Evolutionary conservation across 1,140 invertebrate species (phyloP).

Genomic region (Drosophila sturtevanti): DNA sequence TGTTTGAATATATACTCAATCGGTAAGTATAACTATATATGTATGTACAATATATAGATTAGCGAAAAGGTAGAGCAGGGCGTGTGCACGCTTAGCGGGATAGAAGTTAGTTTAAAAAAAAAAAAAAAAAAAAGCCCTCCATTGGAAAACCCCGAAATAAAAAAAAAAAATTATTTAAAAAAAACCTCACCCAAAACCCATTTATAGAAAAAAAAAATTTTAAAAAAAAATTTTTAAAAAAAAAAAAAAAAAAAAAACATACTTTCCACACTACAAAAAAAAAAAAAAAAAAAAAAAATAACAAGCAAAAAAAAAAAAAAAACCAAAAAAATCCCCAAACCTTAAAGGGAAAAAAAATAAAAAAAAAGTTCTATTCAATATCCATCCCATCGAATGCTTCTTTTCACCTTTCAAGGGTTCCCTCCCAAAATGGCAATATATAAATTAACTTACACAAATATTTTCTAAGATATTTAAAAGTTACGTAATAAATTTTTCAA

Average conservation of each 20-base stretch:
- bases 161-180: not conserved
- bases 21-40: not conserved
- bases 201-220: too few species aligned
- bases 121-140: not conserved
- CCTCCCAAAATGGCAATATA: not conserved
- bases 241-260: not conserved
- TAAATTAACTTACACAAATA: too few species aligned
- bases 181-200: too few species aligned
- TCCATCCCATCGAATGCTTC: not conserved
- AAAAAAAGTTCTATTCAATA: not conserved
- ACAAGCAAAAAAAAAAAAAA: not conserved
- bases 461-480: too few species aligned
- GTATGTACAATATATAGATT: constrained; percentile 19
- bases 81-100: constrained; percentile 58
- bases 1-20: constrained; percentile 40
- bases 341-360: not conserved
- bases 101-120: not conserved
- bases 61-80: constrained; percentile 70
- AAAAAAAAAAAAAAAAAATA: not conserved
- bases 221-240: not conserved
- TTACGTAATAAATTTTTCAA: too few species aligned
- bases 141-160: too few species aligned
- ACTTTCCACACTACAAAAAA: too few species aligned
- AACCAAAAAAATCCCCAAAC: too few species aligned
- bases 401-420: not conserved